Percentiles rank a stretch among this genome's conserved stretches.
Evolutionary conservation across 2,888 invertebrate genomes (phyloP).

Genomic region (Labia minor): DNA sequence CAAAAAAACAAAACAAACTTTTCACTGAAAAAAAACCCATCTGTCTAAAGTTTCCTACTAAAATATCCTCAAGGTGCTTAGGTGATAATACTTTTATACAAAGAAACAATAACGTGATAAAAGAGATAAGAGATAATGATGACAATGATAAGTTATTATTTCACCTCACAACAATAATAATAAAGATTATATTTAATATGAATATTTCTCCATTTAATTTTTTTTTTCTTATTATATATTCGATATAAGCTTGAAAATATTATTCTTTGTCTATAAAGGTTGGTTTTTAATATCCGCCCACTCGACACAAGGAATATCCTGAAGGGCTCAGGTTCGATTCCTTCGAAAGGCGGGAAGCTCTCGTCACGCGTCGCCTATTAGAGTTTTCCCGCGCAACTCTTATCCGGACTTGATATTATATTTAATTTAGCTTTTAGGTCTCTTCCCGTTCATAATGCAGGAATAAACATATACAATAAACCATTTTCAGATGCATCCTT

Average conservation of each 20-base stretch:
- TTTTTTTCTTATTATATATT: neutral
- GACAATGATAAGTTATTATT: no score
- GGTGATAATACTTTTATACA: no score
- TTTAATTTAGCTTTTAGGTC: neutral
- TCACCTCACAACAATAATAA: no score
- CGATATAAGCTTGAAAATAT: neutral
- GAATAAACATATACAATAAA: neutral
- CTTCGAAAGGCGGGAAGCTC: neutral
- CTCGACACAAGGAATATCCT: neutral
- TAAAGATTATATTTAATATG: no score
- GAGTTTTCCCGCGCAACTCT: neutral
- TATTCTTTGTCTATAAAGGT: no score
- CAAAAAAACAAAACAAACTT: no score
- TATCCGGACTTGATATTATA: neutral
- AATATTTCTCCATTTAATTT: no score
- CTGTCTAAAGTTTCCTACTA: no score
- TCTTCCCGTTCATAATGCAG: neutral
- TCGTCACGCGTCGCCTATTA: conserved; percentile 1
- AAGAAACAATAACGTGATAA: no score
- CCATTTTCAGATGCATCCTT: neutral
- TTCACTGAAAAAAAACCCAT: no score
- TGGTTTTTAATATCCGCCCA: neutral
- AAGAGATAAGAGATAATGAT: no score
- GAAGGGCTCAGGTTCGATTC: neutral
- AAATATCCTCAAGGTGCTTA: no score